Evolutionary conservation across 92 coral and sea anemone genomes (phyloP), one percentile per base, ranked within the genome.

Genomic region (Epizoanthus scotinus): DNA sequence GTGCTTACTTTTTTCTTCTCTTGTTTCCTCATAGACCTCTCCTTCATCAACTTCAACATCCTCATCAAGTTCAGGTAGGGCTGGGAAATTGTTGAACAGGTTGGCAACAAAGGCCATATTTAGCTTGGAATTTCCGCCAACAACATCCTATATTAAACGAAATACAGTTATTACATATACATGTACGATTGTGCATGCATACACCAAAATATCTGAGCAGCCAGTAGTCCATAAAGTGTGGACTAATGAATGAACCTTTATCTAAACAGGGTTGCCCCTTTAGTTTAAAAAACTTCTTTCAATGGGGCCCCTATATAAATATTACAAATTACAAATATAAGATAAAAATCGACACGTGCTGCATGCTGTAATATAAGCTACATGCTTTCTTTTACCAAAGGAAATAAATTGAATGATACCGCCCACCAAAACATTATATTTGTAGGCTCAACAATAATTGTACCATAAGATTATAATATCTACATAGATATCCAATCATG

Each of bases 71-170:
- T 90, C 89, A 19, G 99, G 99, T 28, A 95, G 77, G 71, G 92
- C 91, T 10, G 99, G 98, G 84, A 84, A 89, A 27, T 86, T 77
- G 79, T 93, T 95, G 87, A 95, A 95, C 84, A 95, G 69, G 85
- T 95, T 95, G 56, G 99, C 99, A 17, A 95, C 99, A 86, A 95
- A 95, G 6, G 99, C 99, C 99, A 95, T 84, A 86, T 95, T 95
- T 49, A 95, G 88, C 71, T 95, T 95, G 2, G 89, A 57, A 71
- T 95, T 94, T 21, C 99, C 99, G 68, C 85, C 86, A 17, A 91
- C 98, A 29, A 95, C 94, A 77, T 95, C 99, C 98, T 94, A 63
- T 56, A 63, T 38, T 15, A 19, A 25, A 47, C 2, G 65, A 34
- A 28, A 47, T 2, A 5, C 0, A 17, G 42, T 27, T 28, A 67